Conservation (phyloP, 1,140 invertebrate genomes). For the Papilio machaon region DNA sequence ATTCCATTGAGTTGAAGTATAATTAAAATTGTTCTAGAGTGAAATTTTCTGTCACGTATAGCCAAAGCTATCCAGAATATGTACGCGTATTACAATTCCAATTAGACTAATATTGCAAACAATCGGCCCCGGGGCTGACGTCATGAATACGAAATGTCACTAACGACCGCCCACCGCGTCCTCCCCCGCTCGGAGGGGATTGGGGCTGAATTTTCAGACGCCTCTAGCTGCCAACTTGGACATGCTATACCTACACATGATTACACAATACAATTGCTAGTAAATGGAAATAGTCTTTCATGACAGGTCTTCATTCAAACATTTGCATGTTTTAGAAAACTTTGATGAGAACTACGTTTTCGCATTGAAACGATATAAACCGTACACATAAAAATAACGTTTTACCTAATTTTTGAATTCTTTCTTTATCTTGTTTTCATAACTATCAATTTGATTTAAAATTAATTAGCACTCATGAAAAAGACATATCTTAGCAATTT, state of each 20-base stretch:
- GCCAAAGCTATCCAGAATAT: constrained; percentile 59
- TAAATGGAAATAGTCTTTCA: neutral
- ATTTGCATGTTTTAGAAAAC: too few relatives aligned
- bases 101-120: constrained; percentile 81
- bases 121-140: constrained; percentile 76
- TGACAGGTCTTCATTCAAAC: too few relatives aligned
- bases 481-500: too few relatives aligned
- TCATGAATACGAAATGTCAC: constrained; percentile 81
- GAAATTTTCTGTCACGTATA: constrained; percentile 55
- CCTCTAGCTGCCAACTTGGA: constrained; percentile 51
- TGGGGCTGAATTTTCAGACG: constrained; percentile 76
- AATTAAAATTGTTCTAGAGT: constrained; percentile 10
- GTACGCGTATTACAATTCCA: constrained; percentile 77
- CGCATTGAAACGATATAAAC: too few relatives aligned
- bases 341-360: too few relatives aligned
- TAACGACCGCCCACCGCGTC: constrained; percentile 68
- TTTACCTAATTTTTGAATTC: too few relatives aligned
- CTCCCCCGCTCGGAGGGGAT: constrained; percentile 36
- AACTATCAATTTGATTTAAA: too few relatives aligned
- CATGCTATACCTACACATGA: constrained; percentile 38
- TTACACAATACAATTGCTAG: constrained; percentile 1
- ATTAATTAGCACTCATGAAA: too few relatives aligned
- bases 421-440: too few relatives aligned
- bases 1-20: neutral
- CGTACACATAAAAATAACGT: too few relatives aligned